Evolutionary conservation across 2,797 vertebrate species (phyloP).

Genomic region (Anguilla marmorata): DNA sequence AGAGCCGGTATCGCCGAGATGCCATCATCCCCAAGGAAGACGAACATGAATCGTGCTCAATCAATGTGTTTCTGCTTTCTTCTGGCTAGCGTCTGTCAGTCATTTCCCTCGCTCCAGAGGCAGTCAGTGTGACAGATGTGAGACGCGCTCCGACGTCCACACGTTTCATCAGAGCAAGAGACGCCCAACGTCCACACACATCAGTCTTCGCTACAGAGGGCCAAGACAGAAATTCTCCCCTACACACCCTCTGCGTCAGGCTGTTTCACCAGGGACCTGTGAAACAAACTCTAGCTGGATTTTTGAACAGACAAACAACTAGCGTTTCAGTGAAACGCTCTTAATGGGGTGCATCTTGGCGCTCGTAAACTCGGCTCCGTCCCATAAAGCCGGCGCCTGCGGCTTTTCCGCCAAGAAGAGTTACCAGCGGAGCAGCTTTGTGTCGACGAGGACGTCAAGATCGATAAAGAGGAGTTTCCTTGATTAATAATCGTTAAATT

Average conservation of each 20-base stretch:
- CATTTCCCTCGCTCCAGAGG: conserved; percentile 17
- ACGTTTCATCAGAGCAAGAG: conserved; percentile 38
- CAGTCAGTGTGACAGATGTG: conserved; percentile 40
- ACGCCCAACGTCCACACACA: conserved; percentile 6
- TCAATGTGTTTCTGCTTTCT: conserved; percentile 24
- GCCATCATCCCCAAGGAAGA: conserved; percentile 25
- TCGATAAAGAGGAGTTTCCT: conserved; percentile 23
- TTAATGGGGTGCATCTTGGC: conserved; percentile 25
- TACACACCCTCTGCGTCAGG: neutral
- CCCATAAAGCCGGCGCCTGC: conserved; percentile 18
- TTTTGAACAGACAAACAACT: conserved; percentile 14
- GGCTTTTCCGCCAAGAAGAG: conserved; percentile 7
- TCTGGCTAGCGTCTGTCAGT: conserved; percentile 43
- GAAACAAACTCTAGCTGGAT: conserved; percentile 21
- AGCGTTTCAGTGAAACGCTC: conserved; percentile 19
- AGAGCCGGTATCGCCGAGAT: conserved; percentile 28
- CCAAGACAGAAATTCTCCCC: neutral
- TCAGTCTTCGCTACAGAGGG: neutral
- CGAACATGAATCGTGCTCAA: conserved; percentile 33
- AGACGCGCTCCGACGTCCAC: conserved; percentile 34
- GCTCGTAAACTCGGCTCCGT: conserved; percentile 2
- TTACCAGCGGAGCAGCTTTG: neutral
- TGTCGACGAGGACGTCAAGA: conserved; percentile 26
- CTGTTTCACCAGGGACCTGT: conserved; percentile 2
- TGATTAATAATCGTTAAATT: conserved; percentile 29